Base-by-base conservation (phyloP, 2,113 vertebrate species). In the Planiliza haematocheilus region DNA sequence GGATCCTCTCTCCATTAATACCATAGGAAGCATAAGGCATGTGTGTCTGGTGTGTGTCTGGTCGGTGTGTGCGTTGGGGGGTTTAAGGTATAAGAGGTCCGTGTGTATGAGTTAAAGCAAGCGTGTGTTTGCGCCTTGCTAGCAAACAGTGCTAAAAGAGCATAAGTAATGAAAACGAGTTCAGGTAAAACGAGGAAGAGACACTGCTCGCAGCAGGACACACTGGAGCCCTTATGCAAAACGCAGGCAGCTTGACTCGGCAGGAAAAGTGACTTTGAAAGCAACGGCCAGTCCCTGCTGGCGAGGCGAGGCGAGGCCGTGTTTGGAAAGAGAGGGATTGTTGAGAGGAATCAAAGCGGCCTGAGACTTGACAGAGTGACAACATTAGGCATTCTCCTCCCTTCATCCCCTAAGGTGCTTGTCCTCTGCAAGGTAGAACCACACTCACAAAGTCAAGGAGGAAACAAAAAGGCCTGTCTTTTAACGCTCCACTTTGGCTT, bases 191-290 rank as follows among this genome's bases (percentile, higher is more conserved):
- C 16, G 36, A 72, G 51, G 34, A 18, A 41, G 34, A 18, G 9
- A 56, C 10, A 5, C 1, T 0, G 4, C 66, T 43, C 0, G 1
- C 24, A 75, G 67, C 55, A 57, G n/a, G 50, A 67, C 63, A 51
- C 39, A 60, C 39, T 10, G 11, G 42, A 71, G 50, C 24, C n/a
- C 36, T 64, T 49, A 62, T 63, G 70, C 50, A 71, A 62, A 58
- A 46, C 20, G 10, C 45, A 63, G 45, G 34, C 50, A 57, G 36
- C 57, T 70, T 77, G 74, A 76, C 70, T 88, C 79, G 75, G 74
- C 77, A 80, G 74, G 72, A 90, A 74, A 91, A 92, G 90, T 91
- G 77, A 88, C 88, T 91, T 89, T 92, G 80, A 90, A 86, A 88
- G 53, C 4, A 8, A 50, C n/a, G 24, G 65, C 62, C 48, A 53